Conservation (phyloP, 2,113 vertebrate species). For the Apteryx mantelli region DNA sequence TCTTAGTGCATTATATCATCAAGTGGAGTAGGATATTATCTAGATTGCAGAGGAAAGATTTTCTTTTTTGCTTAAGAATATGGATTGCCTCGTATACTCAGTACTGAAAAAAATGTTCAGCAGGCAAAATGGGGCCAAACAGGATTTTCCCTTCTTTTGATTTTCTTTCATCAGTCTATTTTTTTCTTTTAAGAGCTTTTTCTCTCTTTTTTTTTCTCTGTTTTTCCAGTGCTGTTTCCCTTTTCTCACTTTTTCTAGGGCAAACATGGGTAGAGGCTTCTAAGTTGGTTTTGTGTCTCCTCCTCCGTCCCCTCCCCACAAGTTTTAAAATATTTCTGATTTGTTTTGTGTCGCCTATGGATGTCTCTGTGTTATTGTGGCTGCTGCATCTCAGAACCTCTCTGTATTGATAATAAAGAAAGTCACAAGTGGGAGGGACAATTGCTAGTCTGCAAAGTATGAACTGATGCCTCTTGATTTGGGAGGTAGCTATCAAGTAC, state of each 20-base stretch:
- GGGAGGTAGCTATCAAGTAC: neutral
- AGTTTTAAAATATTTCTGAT: neutral
- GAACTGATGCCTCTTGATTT: neutral
- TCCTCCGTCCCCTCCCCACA: neutral
- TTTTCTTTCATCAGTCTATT: neutral
- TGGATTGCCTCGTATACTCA: neutral
- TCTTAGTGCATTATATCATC: conserved; percentile 30
- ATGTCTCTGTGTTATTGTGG: neutral
- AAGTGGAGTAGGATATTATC: conserved; percentile 39
- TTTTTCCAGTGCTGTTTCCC: neutral
- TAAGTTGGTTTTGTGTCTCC: neutral
- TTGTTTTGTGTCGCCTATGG: neutral
- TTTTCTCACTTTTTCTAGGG: neutral
- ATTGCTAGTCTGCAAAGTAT: neutral
- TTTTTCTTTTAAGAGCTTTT: neutral
- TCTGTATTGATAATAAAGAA: neutral
- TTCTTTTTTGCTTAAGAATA: conserved; percentile 30
- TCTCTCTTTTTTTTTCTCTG: neutral
- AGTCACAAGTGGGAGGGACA: neutral
- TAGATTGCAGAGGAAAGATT: conserved; percentile 14
- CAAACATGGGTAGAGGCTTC: neutral
- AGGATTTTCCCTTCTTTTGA: neutral
- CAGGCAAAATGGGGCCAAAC: neutral
- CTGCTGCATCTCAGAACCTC: neutral
- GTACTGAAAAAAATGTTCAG: neutral